These are phyloP conservation scores for Amphipyra tragopoginis DNA, from an alignment of 2,888 invertebrate genomes.

Conservation along the genomic window DNA sequence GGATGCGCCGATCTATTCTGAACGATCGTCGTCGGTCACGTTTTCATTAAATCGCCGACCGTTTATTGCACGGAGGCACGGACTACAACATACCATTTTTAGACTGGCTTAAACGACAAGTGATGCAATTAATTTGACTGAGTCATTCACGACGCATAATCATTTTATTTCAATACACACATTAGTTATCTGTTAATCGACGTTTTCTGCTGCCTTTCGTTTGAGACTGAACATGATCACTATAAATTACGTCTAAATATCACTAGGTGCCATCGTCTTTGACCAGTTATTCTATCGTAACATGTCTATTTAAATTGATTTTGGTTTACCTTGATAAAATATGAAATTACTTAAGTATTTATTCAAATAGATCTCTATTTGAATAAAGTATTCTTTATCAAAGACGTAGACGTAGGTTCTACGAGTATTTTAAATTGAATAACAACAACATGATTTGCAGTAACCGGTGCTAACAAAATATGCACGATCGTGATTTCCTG, in stretches of 20 bases:
- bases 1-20: constrained; percentile 11
- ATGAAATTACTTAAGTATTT: constrained; percentile 17
- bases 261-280: background rate
- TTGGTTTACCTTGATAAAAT: constrained; percentile 20
- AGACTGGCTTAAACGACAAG: constrained; percentile 44
- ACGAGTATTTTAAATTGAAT: constrained; percentile 15
- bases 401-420: background rate
- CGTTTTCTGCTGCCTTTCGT: constrained; percentile 27
- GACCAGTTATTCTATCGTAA: background rate
- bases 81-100: constrained; percentile 52
- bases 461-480: constrained; percentile 30
- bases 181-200: constrained; percentile 31
- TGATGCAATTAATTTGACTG: constrained; percentile 51
- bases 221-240: too few species aligned
- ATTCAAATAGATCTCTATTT: constrained; percentile 26
- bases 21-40: constrained; percentile 43
- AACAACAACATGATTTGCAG: constrained; percentile 31
- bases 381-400: background rate
- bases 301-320: background rate
- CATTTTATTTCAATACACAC: constrained; percentile 30
- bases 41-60: constrained; percentile 46
- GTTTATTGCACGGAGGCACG: constrained; percentile 30
- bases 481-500: constrained; percentile 24
- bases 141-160: constrained; percentile 38
- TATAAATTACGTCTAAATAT: background rate